Conservation (phyloP, 2,797 vertebrate genomes). For the Brotogeris chrysoptera region DNA sequence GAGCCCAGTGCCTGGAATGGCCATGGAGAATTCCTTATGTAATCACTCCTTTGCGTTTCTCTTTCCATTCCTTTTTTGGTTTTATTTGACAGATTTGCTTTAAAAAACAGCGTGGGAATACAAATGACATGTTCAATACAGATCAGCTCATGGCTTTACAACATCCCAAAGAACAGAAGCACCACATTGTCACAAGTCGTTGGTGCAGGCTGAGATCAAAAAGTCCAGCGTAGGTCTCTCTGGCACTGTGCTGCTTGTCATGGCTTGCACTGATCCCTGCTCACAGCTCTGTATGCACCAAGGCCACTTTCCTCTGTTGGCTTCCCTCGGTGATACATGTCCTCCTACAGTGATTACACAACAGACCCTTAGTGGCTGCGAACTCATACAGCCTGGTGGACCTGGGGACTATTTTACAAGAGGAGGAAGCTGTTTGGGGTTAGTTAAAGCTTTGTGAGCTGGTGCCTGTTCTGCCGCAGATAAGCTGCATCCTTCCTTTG, state of each 20-base stretch:
- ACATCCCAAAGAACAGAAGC: slow-evolving; percentile 6
- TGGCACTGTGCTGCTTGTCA: not conserved
- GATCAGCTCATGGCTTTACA: slow-evolving; percentile 39
- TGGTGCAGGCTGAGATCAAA: not conserved
- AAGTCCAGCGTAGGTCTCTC: not conserved
- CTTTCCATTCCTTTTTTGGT: not conserved
- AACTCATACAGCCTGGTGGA: not conserved
- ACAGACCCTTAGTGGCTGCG: not conserved
- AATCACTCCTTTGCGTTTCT: not conserved
- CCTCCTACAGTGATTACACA: not conserved
- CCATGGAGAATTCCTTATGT: not conserved
- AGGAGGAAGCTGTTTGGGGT: not conserved
- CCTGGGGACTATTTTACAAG: not conserved
- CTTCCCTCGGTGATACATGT: rapidly evolving
- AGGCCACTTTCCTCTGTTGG: not conserved
- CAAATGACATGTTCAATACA: slow-evolving; percentile 57
- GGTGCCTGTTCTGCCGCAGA: not conserved
- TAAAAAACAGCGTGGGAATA: slow-evolving; percentile 49
- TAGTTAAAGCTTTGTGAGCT: not conserved
- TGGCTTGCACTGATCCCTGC: not conserved
- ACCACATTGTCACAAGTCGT: not conserved
- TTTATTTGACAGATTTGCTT: slow-evolving; percentile 47
- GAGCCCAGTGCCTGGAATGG: not conserved
- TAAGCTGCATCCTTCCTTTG: not conserved
- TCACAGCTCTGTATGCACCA: not conserved